These are phyloP conservation scores for Sturnira hondurensis DNA, from an alignment of 2,113 vertebrate genomes.

Conservation along the genomic window DNA sequence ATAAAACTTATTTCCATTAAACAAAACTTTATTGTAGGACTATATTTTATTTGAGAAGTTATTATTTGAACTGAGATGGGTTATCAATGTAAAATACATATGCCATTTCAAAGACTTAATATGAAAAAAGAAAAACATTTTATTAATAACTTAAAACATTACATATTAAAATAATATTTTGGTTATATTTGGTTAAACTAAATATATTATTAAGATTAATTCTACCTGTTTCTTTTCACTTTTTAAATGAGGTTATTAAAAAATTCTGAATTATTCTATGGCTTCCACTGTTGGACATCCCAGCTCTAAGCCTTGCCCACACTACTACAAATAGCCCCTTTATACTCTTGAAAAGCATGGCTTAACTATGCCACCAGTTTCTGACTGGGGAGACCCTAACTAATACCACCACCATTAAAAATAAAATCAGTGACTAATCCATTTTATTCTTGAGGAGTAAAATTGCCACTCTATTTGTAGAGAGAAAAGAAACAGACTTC, in stretches of 20 bases:
- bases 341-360: neutral
- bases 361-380: neutral
- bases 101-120: neutral
- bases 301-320: neutral
- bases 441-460: neutral
- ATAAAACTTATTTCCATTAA: neutral
- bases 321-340: neutral
- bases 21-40: neutral
- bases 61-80: neutral
- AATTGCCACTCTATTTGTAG: neutral
- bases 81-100: neutral
- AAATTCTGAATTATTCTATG: neutral
- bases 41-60: neutral
- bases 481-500: neutral
- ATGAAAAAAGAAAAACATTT: neutral
- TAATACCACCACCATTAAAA: neutral
- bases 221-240: neutral
- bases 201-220: neutral
- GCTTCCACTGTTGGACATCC: neutral
- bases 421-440: neutral
- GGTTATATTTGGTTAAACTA: neutral
- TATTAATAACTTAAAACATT: neutral
- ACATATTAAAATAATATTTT: slow-evolving; percentile 12
- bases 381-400: neutral
- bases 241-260: neutral